phyloP scores from a whole-genome alignment of 2,797 vertebrate species.

The Squalus acanthias region DNA sequence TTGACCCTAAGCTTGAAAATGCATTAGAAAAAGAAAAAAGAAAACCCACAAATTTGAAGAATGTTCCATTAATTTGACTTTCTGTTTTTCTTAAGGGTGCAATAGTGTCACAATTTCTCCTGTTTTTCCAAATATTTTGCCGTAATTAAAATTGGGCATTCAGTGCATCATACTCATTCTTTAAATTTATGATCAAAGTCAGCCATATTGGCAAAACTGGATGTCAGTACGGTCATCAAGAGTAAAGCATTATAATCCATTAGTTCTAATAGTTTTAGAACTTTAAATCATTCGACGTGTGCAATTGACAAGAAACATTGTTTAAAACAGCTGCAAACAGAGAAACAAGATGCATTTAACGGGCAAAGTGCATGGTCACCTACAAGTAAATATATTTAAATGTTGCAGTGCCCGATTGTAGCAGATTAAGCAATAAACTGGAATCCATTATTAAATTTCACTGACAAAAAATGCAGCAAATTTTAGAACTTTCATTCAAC shows the following conservation, averaged over 20 bases:
- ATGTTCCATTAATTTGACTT: slow-evolving; percentile 18
- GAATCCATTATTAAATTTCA: slow-evolving; percentile 30
- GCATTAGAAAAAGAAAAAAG: neutral
- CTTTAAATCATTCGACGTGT: neutral
- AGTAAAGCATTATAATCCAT: slow-evolving; percentile 1
- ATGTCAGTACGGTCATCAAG: neutral
- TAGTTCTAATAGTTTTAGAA: neutral
- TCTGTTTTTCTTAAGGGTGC: slow-evolving; percentile 21
- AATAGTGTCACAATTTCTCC: slow-evolving; percentile 38
- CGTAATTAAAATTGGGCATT: slow-evolving; percentile 9
- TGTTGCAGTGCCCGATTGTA: neutral
- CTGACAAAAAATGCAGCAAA: neutral
- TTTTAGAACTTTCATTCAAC: neutral
- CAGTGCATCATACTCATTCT: neutral
- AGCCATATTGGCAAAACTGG: neutral
- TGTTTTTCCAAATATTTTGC: slow-evolving; percentile 44
- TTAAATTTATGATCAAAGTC: neutral
- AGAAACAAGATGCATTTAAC: neutral
- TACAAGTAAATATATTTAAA: neutral
- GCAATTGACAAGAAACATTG: neutral
- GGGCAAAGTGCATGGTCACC: neutral
- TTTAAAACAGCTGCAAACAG: slow-evolving; percentile 13
- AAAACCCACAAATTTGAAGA: slow-evolving; percentile 15
- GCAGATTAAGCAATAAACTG: slow-evolving; percentile 11
- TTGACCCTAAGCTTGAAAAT: slow-evolving; percentile 40